Percentiles rank a stretch among this genome's conserved stretches.
phyloP scores from a whole-genome alignment of 2,888 invertebrate genomes.

The Danaus chrysippus region DNA sequence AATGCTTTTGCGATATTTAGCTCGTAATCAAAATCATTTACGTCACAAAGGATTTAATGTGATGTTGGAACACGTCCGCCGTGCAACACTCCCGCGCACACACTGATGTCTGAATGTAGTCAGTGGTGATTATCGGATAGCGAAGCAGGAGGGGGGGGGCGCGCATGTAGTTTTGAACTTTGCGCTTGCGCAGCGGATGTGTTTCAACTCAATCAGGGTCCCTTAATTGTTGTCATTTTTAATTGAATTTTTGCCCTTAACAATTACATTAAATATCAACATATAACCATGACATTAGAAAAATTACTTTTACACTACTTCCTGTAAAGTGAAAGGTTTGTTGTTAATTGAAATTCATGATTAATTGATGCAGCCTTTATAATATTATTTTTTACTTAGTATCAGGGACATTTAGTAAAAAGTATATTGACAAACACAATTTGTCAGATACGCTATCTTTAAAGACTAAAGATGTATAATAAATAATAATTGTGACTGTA shows the following conservation, averaged over 20 bases:
- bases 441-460: too few relatives aligned
- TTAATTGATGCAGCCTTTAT: too few relatives aligned
- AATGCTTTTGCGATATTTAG: slow-evolving; percentile 38
- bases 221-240: slow-evolving; percentile 18
- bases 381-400: too few relatives aligned
- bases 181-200: slow-evolving; percentile 40
- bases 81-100: slow-evolving; percentile 48
- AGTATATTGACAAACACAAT: too few relatives aligned
- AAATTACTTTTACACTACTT: too few relatives aligned
- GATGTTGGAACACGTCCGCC: slow-evolving; percentile 43
- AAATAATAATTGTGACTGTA: too few relatives aligned
- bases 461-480: too few relatives aligned
- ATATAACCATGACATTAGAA: neutral
- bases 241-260: neutral
- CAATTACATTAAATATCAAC: neutral
- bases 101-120: slow-evolving; percentile 38
- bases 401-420: too few relatives aligned
- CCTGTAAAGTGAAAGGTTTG: too few relatives aligned
- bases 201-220: slow-evolving; percentile 29
- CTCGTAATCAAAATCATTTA: slow-evolving; percentile 47
- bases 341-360: too few relatives aligned
- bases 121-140: slow-evolving; percentile 7
- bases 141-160: slow-evolving; percentile 31
- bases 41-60: slow-evolving; percentile 59
- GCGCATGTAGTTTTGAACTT: slow-evolving; percentile 42